Percentiles rank a stretch among this genome's conserved stretches.
These are phyloP conservation scores for Aricia artaxerxes DNA, from an alignment of 2,888 invertebrate genomes.

Conservation along the genomic window DNA sequence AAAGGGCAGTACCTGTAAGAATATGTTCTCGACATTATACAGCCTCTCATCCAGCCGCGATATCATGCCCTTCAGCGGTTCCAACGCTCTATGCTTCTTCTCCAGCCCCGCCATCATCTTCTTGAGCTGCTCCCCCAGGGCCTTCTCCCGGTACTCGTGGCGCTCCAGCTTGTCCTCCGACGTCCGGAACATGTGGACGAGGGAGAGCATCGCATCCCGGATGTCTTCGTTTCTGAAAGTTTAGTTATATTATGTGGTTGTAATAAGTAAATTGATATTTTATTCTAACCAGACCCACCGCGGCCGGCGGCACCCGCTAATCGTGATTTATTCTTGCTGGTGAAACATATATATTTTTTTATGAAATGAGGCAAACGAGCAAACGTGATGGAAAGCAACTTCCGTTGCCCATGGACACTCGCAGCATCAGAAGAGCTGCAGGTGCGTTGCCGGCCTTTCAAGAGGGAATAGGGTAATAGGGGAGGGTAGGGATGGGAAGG, in stretches of 20 bases:
- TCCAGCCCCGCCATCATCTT: conserved; percentile 85
- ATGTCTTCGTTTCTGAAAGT: conserved; percentile 84
- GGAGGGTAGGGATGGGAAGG: no score
- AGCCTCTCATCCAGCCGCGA: conserved; percentile 87
- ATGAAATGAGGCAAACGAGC: no score
- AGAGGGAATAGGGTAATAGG: no score
- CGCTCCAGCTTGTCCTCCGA: conserved; percentile 91
- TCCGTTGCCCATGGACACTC: no score
- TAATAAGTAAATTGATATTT: no score
- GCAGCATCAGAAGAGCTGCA: no score
- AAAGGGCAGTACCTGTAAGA: conserved; percentile 80
- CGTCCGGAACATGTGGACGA: conserved; percentile 89
- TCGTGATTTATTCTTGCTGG: no score
- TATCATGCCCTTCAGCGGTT: conserved; percentile 85
- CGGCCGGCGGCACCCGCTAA: no score
- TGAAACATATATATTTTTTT: no score
- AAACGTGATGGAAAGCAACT: no score
- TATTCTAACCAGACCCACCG: no score
- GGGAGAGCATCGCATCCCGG: conserved; percentile 88
- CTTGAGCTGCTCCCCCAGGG: conserved; percentile 89
- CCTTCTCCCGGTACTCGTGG: conserved; percentile 90
- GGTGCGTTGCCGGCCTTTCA: no score
- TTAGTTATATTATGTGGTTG: background rate
- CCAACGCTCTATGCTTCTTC: conserved; percentile 85
- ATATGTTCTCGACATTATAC: conserved; percentile 87